phyloP scores from a whole-genome alignment of 2,888 invertebrate genomes.

The Pelosia muscerda region DNA sequence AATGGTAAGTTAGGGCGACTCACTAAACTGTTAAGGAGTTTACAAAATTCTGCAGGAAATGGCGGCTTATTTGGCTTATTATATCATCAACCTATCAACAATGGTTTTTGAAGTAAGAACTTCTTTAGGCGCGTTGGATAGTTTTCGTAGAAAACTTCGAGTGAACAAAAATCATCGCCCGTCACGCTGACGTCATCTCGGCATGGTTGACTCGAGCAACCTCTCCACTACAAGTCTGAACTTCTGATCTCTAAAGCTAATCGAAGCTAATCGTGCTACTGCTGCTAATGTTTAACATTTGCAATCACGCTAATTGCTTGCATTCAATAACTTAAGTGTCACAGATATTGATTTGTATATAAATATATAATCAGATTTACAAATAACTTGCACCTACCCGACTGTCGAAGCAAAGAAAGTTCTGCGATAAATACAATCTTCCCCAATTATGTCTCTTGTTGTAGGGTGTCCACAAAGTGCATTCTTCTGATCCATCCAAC shows the following conservation, averaged over 20 bases:
- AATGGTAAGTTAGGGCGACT: background rate
- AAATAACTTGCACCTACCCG: slow-evolving; percentile 88
- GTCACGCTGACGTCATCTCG: too few species aligned
- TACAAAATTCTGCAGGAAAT: background rate
- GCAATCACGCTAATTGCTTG: too few species aligned
- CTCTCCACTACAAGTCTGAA: too few species aligned
- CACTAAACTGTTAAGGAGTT: background rate
- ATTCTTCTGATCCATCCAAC: slow-evolving; percentile 97
- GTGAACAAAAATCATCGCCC: too few species aligned
- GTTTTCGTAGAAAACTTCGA: too few species aligned
- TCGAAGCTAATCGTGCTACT: too few species aligned
- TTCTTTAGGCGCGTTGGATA: too few species aligned
- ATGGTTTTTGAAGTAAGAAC: too few species aligned
- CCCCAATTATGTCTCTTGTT: slow-evolving; percentile 96
- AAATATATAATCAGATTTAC: background rate
- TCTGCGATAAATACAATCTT: slow-evolving; percentile 95
- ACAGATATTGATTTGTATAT: too few species aligned
- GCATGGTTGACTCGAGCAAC: too few species aligned
- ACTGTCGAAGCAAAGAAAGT: slow-evolving; percentile 98
- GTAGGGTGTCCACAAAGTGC: slow-evolving; percentile 97
- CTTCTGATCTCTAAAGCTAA: too few species aligned
- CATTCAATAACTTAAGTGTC: background rate
- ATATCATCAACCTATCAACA: background rate
- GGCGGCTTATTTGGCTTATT: background rate
- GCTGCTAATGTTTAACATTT: too few species aligned